These are phyloP conservation scores for Lycophotia porphyrea DNA, from an alignment of 2,888 invertebrate species.

Conservation along the genomic window DNA sequence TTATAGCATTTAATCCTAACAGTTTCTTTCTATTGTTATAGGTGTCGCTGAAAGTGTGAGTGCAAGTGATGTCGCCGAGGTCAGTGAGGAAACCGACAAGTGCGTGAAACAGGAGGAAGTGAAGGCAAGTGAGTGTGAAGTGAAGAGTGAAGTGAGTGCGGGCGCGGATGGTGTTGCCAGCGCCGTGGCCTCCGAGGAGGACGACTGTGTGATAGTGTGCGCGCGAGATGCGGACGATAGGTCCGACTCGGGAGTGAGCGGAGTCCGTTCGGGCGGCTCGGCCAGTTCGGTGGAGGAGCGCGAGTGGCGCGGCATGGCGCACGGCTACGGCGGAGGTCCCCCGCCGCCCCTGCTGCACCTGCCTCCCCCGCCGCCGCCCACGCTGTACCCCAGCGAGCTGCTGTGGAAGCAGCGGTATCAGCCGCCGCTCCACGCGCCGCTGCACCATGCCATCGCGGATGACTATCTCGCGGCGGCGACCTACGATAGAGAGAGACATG, in stretches of 20 bases:
- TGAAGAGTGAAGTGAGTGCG: conserved; percentile 87
- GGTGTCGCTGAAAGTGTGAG: conserved; percentile 85
- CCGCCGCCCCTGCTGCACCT: conserved; percentile 88
- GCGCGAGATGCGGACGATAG: conserved; percentile 90
- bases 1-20: conserved; percentile 19
- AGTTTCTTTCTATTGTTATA: conserved; percentile 79
- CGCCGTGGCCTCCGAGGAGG: conserved; percentile 91
- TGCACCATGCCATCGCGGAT: conserved; percentile 88
- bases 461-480: conserved; percentile 89
- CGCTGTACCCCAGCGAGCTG: conserved; percentile 90
- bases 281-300: conserved; percentile 95
- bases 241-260: conserved; percentile 94
- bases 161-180: conserved; percentile 89
- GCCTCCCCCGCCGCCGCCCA: conserved; percentile 87
- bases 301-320: conserved; percentile 94
- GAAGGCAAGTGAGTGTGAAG: conserved; percentile 86
- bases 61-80: conserved; percentile 86
- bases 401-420: conserved; percentile 91
- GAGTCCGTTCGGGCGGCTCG: conserved; percentile 92
- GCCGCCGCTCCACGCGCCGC: conserved; percentile 88
- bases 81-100: conserved; percentile 86
- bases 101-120: conserved; percentile 85
- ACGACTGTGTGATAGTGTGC: conserved; percentile 92
- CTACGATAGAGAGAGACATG: conserved; percentile 92
- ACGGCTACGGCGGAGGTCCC: conserved; percentile 93